Base-by-base conservation (phyloP, 2,888 invertebrate species). In the Neoitamus cyanurus region DNA sequence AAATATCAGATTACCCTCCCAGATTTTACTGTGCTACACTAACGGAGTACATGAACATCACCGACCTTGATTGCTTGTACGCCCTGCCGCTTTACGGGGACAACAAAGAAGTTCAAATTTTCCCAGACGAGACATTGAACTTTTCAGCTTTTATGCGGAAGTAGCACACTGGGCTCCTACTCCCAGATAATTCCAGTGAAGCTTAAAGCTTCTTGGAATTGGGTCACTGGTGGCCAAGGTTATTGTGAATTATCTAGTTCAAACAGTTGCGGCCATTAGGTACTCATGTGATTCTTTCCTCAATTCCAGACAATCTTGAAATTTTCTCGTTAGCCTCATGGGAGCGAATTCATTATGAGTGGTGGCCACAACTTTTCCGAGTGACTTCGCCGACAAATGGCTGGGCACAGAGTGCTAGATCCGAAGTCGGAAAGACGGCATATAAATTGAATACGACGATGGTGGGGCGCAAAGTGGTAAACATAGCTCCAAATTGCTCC, bases 41-140 rank as follows among this genome's bases (percentile, higher is more conserved):
- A 34, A 34, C 34, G 34, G n/a, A n/a, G 20, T 25, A 9, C 9
- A 9, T 58, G 58, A 58, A 58, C 2, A 7, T 3, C 25, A 58
- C 58, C 7, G 25, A 25, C 58, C 9, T 25, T 25, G 48, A 48
- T 15, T 58, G 58, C 58, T 9, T 58, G 58, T 25, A 58, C 58
- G 20, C 20, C 25, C 7, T 5, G 15, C 20, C 20, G 15, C 13
- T 11, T 37, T 7, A 20, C 6, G 58, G 58, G n/a, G 25, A 9
- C 58, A 9, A 58, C n/a, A 58, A 58, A 25, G 20, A 25, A 58
- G 7, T 20, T 20, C 20, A 7, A 15, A 7, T 58, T 58, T 72
- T 34, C 28, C 72, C 13, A 7, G 34, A 58, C 6, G 25, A 82
- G 82, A 82, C 82, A 82, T 82, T 82, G 82, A 82, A 82, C 82